These are phyloP conservation scores for Troglohyphantes excavatus DNA, from an alignment of 2,888 invertebrate genomes.

Conservation along the genomic window DNA sequence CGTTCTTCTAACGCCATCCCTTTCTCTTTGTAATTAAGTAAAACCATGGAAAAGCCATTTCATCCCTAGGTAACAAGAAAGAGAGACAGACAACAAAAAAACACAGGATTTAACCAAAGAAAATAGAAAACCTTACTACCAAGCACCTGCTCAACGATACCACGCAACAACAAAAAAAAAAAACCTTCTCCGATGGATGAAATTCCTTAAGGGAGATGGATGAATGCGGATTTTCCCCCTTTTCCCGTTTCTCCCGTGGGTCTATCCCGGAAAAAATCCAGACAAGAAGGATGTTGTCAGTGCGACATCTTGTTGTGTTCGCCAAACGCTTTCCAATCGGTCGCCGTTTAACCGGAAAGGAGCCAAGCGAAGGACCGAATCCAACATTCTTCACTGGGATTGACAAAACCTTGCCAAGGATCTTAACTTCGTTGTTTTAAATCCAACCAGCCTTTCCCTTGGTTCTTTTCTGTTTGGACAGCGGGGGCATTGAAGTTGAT, in stretches of 20 bases:
- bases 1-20: background rate
- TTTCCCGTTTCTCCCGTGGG: slow-evolving; percentile 49
- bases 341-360: slow-evolving; percentile 48
- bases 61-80: slow-evolving; percentile 46
- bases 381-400: slow-evolving; percentile 36
- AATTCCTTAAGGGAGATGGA: slow-evolving; percentile 74
- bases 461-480: slow-evolving; percentile 66
- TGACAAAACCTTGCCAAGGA: slow-evolving; percentile 50
- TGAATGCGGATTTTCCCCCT: slow-evolving; percentile 68
- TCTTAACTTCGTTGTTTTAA: slow-evolving; percentile 54
- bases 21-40: slow-evolving; percentile 50
- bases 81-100: slow-evolving; percentile 5
- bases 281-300: slow-evolving; percentile 71
- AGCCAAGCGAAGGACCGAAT: slow-evolving; percentile 18
- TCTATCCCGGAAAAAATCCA: slow-evolving; percentile 9
- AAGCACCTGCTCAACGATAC: slow-evolving; percentile 68
- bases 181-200: slow-evolving; percentile 61
- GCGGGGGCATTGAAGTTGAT: slow-evolving; percentile 68
- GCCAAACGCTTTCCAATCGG: slow-evolving; percentile 70
- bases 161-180: slow-evolving; percentile 1
- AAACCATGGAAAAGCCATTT: slow-evolving; percentile 54
- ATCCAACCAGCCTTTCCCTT: slow-evolving; percentile 24
- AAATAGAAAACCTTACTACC: slow-evolving; percentile 43
- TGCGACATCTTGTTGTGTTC: slow-evolving; percentile 75
- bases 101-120: slow-evolving; percentile 37